Conservation (phyloP, 2,888 invertebrate genomes). For the Zaprionus lineosus region DNA sequence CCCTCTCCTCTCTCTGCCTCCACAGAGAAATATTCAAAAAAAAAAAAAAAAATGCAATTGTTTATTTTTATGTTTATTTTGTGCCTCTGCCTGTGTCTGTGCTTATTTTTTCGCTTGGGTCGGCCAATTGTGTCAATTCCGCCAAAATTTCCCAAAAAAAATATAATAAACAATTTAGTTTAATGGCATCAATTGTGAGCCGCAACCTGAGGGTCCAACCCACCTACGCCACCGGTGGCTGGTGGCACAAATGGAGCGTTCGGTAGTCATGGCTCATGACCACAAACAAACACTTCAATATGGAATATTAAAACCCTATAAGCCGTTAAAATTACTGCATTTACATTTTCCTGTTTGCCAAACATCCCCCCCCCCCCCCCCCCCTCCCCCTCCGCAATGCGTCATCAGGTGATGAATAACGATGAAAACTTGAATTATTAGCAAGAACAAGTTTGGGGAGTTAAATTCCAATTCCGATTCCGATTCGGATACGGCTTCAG, state of each 20-base stretch:
- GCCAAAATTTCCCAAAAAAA: conserved; percentile 29
- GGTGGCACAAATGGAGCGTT: conserved; percentile 46
- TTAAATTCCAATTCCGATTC: no score
- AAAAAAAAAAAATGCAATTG: conserved; percentile 31
- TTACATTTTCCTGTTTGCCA: conserved; percentile 35
- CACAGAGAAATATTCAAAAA: conserved; percentile 20
- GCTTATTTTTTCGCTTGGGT: conserved; percentile 1
- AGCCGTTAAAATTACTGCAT: conserved; percentile 43
- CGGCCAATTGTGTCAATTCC: conserved; percentile 57
- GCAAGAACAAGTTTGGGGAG: conserved; percentile 49
- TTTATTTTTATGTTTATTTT: conserved; percentile 33
- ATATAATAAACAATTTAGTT: conserved; percentile 54
- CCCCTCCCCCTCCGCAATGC: no score
- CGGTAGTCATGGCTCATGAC: conserved; percentile 42
- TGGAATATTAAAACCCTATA: conserved; percentile 17
- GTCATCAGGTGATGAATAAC: no score
- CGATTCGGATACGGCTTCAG: conserved; percentile 9
- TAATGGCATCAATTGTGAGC: conserved; percentile 39
- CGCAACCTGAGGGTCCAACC: conserved; percentile 38
- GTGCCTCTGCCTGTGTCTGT: conserved; percentile 21
- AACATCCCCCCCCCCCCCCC: no score
- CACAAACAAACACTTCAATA: conserved; percentile 13
- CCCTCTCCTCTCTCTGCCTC: conserved; percentile 21
- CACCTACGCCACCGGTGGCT: conserved; percentile 9
- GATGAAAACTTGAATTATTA: conserved; percentile 59